These are phyloP conservation scores for Harpegnathos saltator DNA, from an alignment of 1,140 invertebrate genomes.

Conservation along the genomic window DNA sequence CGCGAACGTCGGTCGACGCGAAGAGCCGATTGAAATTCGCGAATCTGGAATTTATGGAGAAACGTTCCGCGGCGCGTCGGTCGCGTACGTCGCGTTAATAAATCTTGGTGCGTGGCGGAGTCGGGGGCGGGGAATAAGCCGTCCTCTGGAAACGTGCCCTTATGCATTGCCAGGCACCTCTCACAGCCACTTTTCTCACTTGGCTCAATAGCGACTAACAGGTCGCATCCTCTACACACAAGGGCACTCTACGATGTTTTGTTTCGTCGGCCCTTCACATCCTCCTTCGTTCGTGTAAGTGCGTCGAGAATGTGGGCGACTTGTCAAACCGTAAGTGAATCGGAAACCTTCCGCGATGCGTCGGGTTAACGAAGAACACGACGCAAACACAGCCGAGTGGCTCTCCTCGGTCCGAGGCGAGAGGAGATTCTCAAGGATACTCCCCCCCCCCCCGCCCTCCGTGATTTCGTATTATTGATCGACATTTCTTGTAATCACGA, in stretches of 20 bases:
- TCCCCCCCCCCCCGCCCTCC: neutral
- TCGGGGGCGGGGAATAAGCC: conserved; percentile 43
- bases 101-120: conserved; percentile 55
- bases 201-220: conserved; percentile 73
- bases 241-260: conserved; percentile 74
- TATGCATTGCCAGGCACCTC: conserved; percentile 68
- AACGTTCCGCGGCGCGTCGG: conserved; percentile 10
- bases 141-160: conserved; percentile 61
- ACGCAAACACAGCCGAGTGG: conserved; percentile 42
- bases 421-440: conserved; percentile 15
- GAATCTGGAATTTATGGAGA: conserved; percentile 50
- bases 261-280: conserved; percentile 67
- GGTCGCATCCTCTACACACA: conserved; percentile 73
- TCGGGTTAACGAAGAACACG: conserved; percentile 63
- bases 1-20: conserved; percentile 23
- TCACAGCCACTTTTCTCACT: conserved; percentile 75
- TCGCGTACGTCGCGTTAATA: conserved; percentile 54
- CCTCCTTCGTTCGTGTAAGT: conserved; percentile 57
- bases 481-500: conserved; percentile 27
- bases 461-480: conserved; percentile 23
- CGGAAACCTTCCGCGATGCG: conserved; percentile 53
- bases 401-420: neutral
- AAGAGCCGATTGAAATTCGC: conserved; percentile 48
- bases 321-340: conserved; percentile 72
- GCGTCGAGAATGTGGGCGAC: conserved; percentile 51